These are phyloP conservation scores for Akabosia matsudoensis DNA, from an alignment of 1,140 invertebrate species.

Conservation along the genomic window DNA sequence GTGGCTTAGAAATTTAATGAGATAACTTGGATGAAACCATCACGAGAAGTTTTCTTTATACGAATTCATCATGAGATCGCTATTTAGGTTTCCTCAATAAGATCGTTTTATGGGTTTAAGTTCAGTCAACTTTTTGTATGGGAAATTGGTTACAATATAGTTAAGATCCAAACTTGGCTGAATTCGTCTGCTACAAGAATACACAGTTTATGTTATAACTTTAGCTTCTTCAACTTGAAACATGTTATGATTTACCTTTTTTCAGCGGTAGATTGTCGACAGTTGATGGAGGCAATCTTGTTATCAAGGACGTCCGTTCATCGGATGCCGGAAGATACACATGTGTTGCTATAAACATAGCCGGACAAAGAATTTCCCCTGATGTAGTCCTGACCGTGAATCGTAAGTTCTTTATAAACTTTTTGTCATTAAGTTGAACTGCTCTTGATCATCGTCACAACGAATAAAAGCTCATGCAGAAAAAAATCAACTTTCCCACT, in stretches of 20 bases:
- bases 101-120: neutral
- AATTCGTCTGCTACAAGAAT: too few species aligned
- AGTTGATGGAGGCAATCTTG: slow-evolving; percentile 52
- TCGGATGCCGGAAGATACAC: slow-evolving; percentile 55
- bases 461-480: too few species aligned
- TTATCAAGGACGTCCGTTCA: slow-evolving; percentile 53
- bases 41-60: too few species aligned
- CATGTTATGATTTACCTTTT: neutral
- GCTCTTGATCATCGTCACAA: too few species aligned
- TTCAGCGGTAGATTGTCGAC: neutral
- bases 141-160: too few species aligned
- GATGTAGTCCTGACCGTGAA: slow-evolving; percentile 43
- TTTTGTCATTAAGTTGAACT: neutral
- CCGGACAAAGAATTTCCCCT: slow-evolving; percentile 50
- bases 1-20: neutral
- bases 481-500: too few species aligned
- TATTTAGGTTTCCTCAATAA: neutral
- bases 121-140: neutral
- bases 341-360: slow-evolving; percentile 57
- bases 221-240: too few species aligned
- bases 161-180: too few species aligned
- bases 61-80: neutral
- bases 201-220: too few species aligned
- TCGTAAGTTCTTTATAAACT: slow-evolving; percentile 42
- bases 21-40: too few species aligned